Percentiles rank a stretch among this genome's conserved stretches.
Evolutionary conservation across 2,113 vertebrate genomes (phyloP).

Genomic region (Aramus guarauna): DNA sequence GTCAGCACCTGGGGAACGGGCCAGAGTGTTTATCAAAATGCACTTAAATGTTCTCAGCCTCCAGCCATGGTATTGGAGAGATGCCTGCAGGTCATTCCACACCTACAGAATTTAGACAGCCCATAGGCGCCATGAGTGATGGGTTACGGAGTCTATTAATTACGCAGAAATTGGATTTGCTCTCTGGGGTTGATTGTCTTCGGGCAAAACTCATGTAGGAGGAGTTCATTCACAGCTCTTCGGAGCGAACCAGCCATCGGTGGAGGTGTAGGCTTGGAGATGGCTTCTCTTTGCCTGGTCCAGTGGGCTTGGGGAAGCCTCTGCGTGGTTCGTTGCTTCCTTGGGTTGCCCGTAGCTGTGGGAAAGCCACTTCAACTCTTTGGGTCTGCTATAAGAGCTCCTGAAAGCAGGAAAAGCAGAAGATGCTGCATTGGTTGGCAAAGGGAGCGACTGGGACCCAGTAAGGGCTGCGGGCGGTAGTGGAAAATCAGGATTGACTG

Average conservation of each 20-base stretch:
- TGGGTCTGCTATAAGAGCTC: not conserved
- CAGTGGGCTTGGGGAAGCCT: not conserved
- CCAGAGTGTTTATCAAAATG: not conserved
- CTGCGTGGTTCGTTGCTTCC: accelerated
- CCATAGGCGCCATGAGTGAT: not conserved
- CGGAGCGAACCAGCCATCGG: not conserved
- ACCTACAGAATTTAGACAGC: not conserved
- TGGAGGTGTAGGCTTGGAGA: not conserved
- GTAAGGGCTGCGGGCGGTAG: accelerated
- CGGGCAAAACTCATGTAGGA: not conserved
- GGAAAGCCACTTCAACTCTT: not conserved
- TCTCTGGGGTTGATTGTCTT: not conserved
- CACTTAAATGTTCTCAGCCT: not conserved
- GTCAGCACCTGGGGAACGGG: not conserved
- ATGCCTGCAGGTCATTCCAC: too few species aligned
- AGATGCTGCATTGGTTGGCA: accelerated
- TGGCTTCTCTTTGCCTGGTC: not conserved
- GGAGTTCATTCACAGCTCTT: not conserved
- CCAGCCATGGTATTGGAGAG: not conserved
- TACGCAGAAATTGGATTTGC: not conserved
- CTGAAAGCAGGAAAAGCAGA: not conserved
- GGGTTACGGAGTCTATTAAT: not conserved
- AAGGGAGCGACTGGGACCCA: not conserved
- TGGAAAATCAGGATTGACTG: not conserved
- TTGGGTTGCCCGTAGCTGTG: not conserved